Evolutionary conservation across 1,140 invertebrate species (phyloP), one percentile per base, ranked within the genome.

Genomic region (Brachionus calyciflorus): DNA sequence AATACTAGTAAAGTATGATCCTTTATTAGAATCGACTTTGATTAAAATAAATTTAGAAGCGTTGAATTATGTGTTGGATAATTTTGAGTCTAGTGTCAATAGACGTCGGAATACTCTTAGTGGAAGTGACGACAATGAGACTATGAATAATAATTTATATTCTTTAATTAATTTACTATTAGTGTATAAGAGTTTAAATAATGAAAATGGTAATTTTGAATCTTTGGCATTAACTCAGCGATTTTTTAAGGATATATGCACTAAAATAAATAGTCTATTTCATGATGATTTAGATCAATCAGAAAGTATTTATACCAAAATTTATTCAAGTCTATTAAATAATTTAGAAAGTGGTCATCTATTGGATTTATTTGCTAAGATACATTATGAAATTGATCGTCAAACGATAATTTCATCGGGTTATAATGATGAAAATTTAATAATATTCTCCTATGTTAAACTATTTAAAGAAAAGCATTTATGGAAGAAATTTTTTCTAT

Each of bases 401-500:
- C 33, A 65, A 12, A 17, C 24, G 21, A 65, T 14, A 24, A 41
- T 21, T 44, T 24, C 37, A 12, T 44, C n/a, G 1, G 44, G 3
- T 41, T 44, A 44, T 65, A 41, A 21, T 44, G 17, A 65, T 26
- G 60, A 65, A 44, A 65, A 65, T n/a, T 24, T 65, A 1, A 9
- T 44, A 2, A 37, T 65, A 24, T 37, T 65, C 4, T 65, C 60
- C 0, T 21, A n/a, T n/a, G 44, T 65, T 44, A 65, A 44, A 41
- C n/a, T 9, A 14, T 44, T 44, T 14, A 41, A 41, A 24, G 19
- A 41, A 30, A 44, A 46, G 3, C 4, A 12, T 21, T 65, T 65
- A 14, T 65, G 60, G 60, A 65, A 65, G 44, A 44, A 24, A 26
- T 26, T 65, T 4, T 65, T 65, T 44, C 4, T 65, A 6, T 65